Percentiles rank a stretch among this genome's conserved stretches.
Evolutionary conservation across 2,888 invertebrate genomes (phyloP).

Genomic region (Hirtodrosophila trivittata): DNA sequence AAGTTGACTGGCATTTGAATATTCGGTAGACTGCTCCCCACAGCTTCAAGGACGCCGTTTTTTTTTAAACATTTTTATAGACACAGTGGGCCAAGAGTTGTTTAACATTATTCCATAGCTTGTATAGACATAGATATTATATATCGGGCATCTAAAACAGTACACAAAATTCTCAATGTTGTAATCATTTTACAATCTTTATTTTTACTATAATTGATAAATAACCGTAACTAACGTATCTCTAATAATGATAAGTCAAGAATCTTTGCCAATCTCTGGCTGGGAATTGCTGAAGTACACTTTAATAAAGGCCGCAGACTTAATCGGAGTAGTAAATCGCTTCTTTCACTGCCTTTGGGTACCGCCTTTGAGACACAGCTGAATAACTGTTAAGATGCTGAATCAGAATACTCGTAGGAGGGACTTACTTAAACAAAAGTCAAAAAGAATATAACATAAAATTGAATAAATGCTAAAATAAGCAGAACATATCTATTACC

Average conservation of each 20-base stretch:
- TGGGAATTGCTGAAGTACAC: slow-evolving; percentile 18
- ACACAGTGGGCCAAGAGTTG: slow-evolving; percentile 9
- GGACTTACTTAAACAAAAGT: no score
- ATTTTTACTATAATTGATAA: no score
- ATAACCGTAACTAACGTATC: no score
- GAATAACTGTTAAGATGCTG: not conserved
- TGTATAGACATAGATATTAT: no score
- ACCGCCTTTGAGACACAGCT: slow-evolving; percentile 26
- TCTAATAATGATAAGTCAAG: no score
- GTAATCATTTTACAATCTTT: no score
- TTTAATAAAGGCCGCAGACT: not conserved
- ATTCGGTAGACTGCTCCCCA: no score
- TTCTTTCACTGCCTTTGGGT: slow-evolving; percentile 26
- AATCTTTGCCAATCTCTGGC: not conserved
- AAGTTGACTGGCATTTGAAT: slow-evolving; percentile 22
- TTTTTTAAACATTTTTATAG: not conserved
- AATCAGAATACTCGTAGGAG: not conserved
- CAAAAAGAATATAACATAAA: no score
- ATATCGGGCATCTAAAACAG: not conserved
- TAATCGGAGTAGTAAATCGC: slow-evolving; percentile 10
- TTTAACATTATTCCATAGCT: not conserved
- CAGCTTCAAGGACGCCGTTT: slow-evolving; percentile 25
- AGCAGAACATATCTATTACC: no score
- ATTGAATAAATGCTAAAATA: no score
- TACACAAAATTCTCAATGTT: not conserved